phyloP scores from a whole-genome alignment of 2,113 vertebrate species.

The Pseudorectes ferrugineus region DNA sequence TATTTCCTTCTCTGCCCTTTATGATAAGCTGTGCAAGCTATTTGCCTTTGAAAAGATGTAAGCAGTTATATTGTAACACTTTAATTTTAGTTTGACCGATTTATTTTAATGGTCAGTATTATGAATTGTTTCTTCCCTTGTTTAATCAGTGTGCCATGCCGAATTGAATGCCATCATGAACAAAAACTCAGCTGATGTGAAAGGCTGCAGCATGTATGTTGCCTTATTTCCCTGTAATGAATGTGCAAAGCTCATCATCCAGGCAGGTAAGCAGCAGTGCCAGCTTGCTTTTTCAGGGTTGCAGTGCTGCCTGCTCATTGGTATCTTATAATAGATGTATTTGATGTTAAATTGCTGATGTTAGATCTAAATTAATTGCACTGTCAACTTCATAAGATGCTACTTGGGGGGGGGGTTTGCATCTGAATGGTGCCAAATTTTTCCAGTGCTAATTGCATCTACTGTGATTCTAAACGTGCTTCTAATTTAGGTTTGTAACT shows the following conservation, averaged over 20 bases:
- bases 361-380: conserved; percentile 74
- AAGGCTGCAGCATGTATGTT: conserved; percentile 93
- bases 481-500: conserved; percentile 77
- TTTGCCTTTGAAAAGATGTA: conserved; percentile 51
- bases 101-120: conserved; percentile 4
- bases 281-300: conserved; percentile 33
- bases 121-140: background rate
- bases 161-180: conserved; percentile 99
- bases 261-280: conserved; percentile 81
- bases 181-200: conserved; percentile 94
- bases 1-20: conserved; percentile 11
- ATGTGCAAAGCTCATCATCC: conserved; percentile 98
- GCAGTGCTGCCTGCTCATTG: conserved; percentile 1
- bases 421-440: conserved; percentile 70
- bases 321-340: conserved; percentile 13
- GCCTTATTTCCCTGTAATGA: conserved; percentile 98
- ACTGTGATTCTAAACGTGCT: conserved; percentile 74
- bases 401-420: conserved; percentile 31
- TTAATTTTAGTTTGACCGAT: conserved; percentile 33
- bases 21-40: conserved; percentile 24
- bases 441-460: conserved; percentile 74
- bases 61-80: conserved; percentile 24
- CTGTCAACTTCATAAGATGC: conserved; percentile 65
- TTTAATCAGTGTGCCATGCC: conserved; percentile 88
- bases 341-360: conserved; percentile 61